Evolutionary conservation across 2,888 invertebrate species (phyloP).

Genomic region (Microctonus brassicae): DNA sequence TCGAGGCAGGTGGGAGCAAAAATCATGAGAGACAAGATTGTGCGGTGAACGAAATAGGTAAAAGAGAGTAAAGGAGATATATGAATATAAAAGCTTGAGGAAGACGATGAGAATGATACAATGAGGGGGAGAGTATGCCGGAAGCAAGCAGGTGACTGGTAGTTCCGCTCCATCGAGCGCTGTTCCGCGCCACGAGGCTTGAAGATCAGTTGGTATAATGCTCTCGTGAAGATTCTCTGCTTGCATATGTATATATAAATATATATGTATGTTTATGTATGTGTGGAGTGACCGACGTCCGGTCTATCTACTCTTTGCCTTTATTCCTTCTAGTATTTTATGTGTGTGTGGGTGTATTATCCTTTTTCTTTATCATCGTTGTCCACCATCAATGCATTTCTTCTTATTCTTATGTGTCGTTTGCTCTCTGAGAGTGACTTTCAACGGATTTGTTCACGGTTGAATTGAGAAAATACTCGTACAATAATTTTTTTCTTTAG

Average conservation of each 20-base stretch:
- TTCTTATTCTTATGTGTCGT: conserved; percentile 32
- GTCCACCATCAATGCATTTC: conserved; percentile 32
- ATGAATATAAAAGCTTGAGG: background rate
- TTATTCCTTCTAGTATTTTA: conserved; percentile 32
- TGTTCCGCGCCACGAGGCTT: conserved; percentile 68
- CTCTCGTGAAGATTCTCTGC: conserved; percentile 38
- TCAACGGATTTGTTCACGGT: conserved; percentile 41
- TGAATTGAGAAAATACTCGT: conserved; percentile 29
- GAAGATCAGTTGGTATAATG: conserved; percentile 61
- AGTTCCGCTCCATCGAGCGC: conserved; percentile 69
- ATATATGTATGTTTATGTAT: too few relatives aligned
- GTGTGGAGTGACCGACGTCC: conserved; percentile 34
- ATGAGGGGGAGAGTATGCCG: conserved; percentile 58
- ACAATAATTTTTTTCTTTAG: conserved; percentile 22
- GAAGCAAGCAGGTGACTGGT: conserved; percentile 70
- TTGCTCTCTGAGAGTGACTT: conserved; percentile 28
- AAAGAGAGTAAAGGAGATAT: background rate
- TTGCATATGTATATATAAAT: conserved; percentile 27
- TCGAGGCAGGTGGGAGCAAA: conserved; percentile 11
- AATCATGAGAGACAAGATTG: conserved; percentile 2
- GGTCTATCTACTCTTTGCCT: conserved; percentile 35
- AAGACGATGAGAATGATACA: too few relatives aligned
- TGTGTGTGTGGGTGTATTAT: too few relatives aligned
- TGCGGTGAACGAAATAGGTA: background rate
- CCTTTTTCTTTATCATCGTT: conserved; percentile 32